A percentile compares a stretch with the other conserved stretches of the same genome.
phyloP scores from a whole-genome alignment of 2,797 vertebrate species.

The Gadopsis marmoratus region DNA sequence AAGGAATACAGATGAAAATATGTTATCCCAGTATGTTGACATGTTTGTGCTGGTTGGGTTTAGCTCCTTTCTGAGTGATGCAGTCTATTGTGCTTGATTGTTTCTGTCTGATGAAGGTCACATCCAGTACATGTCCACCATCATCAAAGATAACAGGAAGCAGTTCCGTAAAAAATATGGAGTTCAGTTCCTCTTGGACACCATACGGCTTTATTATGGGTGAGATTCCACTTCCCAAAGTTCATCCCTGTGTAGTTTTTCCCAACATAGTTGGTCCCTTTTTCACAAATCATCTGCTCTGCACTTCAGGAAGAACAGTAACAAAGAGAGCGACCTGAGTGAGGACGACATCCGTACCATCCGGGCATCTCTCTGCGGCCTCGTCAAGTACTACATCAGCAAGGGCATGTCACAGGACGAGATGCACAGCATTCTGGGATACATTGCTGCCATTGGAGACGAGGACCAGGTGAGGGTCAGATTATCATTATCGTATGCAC shows the following conservation, averaged over 20 bases:
- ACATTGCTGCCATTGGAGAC: conserved; percentile 91
- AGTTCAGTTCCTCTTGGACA: conserved; percentile 96
- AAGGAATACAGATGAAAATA: too few relatives aligned
- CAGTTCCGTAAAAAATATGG: conserved; percentile 96
- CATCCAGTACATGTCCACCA: conserved; percentile 97
- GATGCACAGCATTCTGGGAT: conserved; percentile 95
- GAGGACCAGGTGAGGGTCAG: conserved; percentile 93
- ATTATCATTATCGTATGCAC: neutral
- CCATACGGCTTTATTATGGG: conserved; percentile 94
- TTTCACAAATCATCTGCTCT: neutral
- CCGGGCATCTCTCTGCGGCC: conserved; percentile 90
- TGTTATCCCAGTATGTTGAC: too few relatives aligned
- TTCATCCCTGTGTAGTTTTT: neutral
- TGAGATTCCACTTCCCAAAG: conserved; percentile 72
- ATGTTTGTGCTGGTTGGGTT: neutral
- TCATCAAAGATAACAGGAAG: conserved; percentile 97
- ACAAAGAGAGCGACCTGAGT: conserved; percentile 87
- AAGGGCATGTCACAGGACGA: conserved; percentile 96
- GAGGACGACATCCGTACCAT: conserved; percentile 93
- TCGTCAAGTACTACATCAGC: conserved; percentile 96
- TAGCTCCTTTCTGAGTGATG: neutral
- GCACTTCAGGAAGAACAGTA: conserved; percentile 77
- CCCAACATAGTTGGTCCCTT: neutral
- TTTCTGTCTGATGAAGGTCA: conserved; percentile 86
- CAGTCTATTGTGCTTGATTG: neutral